Evolutionary conservation across 2,797 vertebrate species (phyloP).

Genomic region (Coreius guichenoti): DNA sequence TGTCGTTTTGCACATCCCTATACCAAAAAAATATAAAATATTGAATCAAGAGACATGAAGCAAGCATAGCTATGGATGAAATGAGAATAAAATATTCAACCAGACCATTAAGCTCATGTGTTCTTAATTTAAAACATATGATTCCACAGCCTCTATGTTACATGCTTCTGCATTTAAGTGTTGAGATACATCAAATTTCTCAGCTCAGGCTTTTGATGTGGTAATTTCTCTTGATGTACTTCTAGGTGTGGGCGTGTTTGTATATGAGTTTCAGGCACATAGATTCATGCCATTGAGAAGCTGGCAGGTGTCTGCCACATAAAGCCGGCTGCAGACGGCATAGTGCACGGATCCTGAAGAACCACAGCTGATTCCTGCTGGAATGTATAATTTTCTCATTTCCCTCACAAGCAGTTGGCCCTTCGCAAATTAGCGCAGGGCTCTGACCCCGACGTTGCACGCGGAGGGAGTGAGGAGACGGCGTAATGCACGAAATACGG

Average conservation of each 20-base stretch:
- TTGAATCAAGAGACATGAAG: neutral
- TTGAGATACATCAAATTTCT: constrained; percentile 28
- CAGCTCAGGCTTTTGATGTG: constrained; percentile 13
- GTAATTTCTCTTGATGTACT: constrained; percentile 34
- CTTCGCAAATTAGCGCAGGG: constrained; percentile 81
- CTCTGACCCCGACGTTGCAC: constrained; percentile 77
- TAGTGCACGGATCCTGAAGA: constrained; percentile 68
- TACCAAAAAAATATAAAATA: neutral
- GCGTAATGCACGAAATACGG: constrained; percentile 63
- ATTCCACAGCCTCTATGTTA: neutral
- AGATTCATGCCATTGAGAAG: constrained; percentile 41
- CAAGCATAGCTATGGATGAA: neutral
- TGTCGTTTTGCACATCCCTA: neutral
- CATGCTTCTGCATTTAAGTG: neutral
- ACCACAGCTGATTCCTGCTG: constrained; percentile 77
- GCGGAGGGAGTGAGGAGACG: constrained; percentile 64
- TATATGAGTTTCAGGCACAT: constrained; percentile 27
- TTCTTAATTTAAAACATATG: neutral
- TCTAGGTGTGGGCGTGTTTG: constrained; percentile 43
- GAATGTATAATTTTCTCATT: constrained; percentile 86
- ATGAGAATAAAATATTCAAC: neutral
- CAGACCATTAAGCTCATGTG: neutral
- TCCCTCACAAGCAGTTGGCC: constrained; percentile 77
- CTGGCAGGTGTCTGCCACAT: constrained; percentile 64
- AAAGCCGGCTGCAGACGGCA: constrained; percentile 64